These are phyloP conservation scores for Xerus inauris DNA, from an alignment of 2,113 vertebrate genomes.

Conservation along the genomic window DNA sequence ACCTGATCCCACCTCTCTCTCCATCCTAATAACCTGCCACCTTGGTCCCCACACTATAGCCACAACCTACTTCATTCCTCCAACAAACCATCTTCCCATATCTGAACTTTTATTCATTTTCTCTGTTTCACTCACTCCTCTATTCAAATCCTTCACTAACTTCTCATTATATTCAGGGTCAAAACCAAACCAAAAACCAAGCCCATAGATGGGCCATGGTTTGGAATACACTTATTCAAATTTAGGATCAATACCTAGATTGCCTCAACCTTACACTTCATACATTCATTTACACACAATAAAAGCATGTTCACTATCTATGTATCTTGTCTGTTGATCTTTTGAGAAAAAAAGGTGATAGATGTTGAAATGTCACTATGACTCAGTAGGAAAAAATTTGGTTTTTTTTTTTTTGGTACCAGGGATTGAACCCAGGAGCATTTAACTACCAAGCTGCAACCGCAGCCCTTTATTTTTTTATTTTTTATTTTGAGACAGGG, in stretches of 20 bases:
- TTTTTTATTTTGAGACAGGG: no score
- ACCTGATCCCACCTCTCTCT: no score
- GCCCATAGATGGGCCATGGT: not conserved
- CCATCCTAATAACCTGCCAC: no score
- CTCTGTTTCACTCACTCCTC: not conserved
- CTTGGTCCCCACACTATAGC: no score
- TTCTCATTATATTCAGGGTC: not conserved
- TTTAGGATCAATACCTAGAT: not conserved
- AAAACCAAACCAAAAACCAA: not conserved
- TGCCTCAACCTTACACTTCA: not conserved
- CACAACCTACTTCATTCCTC: not conserved
- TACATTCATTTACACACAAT: not conserved
- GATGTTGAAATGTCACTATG: not conserved
- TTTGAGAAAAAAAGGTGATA: not conserved
- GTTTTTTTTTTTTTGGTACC: no score
- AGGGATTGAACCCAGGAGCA: no score
- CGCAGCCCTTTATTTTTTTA: no score
- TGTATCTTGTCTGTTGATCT: not conserved
- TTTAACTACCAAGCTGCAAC: no score
- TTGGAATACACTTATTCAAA: not conserved
- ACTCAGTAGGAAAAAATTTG: not conserved
- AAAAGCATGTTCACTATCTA: not conserved
- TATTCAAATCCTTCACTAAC: not conserved
- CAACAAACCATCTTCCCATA: not conserved
- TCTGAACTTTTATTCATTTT: not conserved